Conservation (phyloP, 2,113 vertebrate genomes). For the Nothocercus nigrocapillus region DNA sequence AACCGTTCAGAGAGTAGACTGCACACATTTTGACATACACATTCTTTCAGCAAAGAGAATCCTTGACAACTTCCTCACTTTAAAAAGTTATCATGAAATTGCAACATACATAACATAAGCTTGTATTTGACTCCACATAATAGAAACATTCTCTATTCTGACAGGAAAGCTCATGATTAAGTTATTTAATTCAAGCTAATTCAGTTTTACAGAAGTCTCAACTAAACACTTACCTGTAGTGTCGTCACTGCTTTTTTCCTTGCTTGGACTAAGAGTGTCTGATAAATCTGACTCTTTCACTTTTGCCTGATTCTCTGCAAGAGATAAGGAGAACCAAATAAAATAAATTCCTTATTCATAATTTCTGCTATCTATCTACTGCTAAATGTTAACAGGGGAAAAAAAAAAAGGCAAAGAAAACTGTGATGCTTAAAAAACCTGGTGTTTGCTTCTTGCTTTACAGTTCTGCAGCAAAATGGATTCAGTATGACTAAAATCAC, state of each 20-base stretch:
- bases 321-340: constrained; percentile 43
- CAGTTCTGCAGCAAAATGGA: constrained; percentile 69
- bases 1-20: not conserved
- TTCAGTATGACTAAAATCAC: constrained; percentile 42
- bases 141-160: not conserved
- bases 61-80: not conserved
- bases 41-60: not conserved
- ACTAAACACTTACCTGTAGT: constrained; percentile 85
- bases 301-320: constrained; percentile 89
- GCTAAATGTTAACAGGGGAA: not conserved
- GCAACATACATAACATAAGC: not conserved
- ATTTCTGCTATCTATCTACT: not conserved
- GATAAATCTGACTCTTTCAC: constrained; percentile 96
- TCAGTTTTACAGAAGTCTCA: not conserved
- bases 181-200: not conserved
- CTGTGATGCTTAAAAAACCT: not conserved
- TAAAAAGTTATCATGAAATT: not conserved
- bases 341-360: not conserved
- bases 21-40: not conserved
- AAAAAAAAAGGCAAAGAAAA: not conserved
- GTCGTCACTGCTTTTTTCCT: constrained; percentile 97
- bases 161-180: not conserved
- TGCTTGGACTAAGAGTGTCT: constrained; percentile 98
- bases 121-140: not conserved
- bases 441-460: constrained; percentile 34